A percentile compares a stretch with the other conserved stretches of the same genome.
phyloP scores from a whole-genome alignment of 2,113 vertebrate species.

The Eudyptes chrysolophus region DNA sequence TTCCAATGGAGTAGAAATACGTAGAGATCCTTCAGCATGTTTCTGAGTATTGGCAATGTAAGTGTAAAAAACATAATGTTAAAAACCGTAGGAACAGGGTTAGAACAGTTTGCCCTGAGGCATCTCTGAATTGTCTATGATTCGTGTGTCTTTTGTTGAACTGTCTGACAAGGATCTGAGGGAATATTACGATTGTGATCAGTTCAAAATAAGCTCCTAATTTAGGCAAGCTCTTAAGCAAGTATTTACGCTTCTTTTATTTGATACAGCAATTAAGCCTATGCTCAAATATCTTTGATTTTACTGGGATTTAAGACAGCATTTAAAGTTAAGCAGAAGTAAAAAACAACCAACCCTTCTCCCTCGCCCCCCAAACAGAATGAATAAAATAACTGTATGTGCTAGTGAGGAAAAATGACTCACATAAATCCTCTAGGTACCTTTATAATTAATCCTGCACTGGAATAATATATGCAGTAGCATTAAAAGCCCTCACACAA shows the following conservation, averaged over 20 bases:
- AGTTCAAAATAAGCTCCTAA: neutral
- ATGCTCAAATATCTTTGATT: neutral
- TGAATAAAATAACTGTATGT: neutral
- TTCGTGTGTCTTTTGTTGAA: neutral
- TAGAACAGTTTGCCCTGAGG: neutral
- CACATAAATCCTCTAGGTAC: neutral
- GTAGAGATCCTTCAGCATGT: neutral
- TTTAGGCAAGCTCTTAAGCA: neutral
- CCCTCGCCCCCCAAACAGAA: neutral
- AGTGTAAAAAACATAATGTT: neutral
- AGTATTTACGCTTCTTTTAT: neutral
- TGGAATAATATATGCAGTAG: neutral
- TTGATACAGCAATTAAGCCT: neutral
- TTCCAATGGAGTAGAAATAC: neutral
- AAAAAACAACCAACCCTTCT: neutral
- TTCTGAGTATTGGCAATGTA: conserved; percentile 5
- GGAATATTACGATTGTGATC: neutral
- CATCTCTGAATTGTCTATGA: neutral
- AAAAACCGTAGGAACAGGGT: neutral
- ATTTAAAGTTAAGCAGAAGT: neutral
- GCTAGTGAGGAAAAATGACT: neutral
- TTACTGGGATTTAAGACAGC: neutral
- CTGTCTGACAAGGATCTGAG: neutral
- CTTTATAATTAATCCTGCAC: neutral
- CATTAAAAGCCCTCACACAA: neutral